Conservation (phyloP, 2,888 invertebrate genomes). For the Caenorhabditis becei region DNA sequence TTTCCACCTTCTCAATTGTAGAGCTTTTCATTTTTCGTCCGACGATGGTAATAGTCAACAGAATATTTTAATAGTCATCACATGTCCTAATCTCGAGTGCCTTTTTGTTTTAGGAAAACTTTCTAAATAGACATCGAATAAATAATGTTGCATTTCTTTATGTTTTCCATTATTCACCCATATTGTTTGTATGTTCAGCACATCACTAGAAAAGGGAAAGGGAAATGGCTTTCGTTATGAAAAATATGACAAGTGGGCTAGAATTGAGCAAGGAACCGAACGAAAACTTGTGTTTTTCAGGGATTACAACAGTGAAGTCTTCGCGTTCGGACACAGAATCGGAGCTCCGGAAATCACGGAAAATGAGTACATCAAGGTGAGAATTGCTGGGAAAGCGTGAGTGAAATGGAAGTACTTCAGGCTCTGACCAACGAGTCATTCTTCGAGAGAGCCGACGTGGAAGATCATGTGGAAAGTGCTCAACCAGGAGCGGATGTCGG, state of each 20-base stretch:
- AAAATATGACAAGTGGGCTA: constrained; percentile 8
- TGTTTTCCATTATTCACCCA: constrained; percentile 4
- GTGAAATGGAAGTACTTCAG: constrained; percentile 30
- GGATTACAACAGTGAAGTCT: constrained; percentile 79
- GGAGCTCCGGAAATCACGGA: constrained; percentile 70
- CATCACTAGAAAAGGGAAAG: constrained; percentile 7
- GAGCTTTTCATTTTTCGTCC: constrained; percentile 17
- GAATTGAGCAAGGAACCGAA: background rate
- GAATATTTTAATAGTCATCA: constrained; percentile 1
- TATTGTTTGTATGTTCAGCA: constrained; percentile 14
- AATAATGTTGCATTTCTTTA: constrained; percentile 29
- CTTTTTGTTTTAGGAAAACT: constrained; percentile 21
- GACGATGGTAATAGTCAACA: constrained; percentile 7
- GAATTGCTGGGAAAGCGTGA: background rate
- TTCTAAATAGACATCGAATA: constrained; percentile 8
- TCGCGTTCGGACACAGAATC: constrained; percentile 78
- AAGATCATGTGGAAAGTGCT: constrained; percentile 60
- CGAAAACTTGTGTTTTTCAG: constrained; percentile 62
- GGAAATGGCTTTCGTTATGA: constrained; percentile 25
- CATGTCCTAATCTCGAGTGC: constrained; percentile 24
- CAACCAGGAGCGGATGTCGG: constrained; percentile 55
- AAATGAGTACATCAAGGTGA: constrained; percentile 55
- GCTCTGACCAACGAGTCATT: constrained; percentile 76
- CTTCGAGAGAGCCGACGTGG: constrained; percentile 71
- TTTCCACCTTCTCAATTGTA: constrained; percentile 22